Conservation (phyloP, 2,113 vertebrate species). For the Cettia cetti region DNA sequence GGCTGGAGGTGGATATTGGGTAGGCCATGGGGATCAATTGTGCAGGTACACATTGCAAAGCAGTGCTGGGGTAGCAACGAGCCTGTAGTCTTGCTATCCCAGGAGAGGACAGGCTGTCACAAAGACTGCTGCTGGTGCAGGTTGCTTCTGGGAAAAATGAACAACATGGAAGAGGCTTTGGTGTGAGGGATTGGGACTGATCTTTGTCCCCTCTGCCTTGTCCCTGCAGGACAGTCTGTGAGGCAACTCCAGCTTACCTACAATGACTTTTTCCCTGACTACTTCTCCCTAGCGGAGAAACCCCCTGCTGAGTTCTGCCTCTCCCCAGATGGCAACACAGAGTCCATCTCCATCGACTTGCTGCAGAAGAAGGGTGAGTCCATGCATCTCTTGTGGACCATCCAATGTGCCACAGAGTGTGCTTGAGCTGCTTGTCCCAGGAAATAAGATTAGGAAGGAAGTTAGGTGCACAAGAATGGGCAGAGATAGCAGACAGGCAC, state of each 20-base stretch:
- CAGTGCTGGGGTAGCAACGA: neutral
- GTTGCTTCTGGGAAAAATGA: neutral
- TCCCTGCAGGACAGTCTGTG: conserved; percentile 68
- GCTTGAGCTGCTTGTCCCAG: neutral
- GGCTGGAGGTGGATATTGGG: neutral
- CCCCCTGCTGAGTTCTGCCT: conserved; percentile 96
- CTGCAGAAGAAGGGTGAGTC: conserved; percentile 88
- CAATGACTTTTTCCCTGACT: conserved; percentile 90
- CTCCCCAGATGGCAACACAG: conserved; percentile 86
- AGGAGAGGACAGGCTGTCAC: neutral
- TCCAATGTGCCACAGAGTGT: neutral
- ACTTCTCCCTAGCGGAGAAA: conserved; percentile 91
- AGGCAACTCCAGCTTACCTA: conserved; percentile 80
- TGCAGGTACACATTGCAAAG: neutral
- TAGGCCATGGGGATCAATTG: neutral
- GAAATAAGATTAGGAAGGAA: neutral
- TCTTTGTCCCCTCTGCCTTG: neutral
- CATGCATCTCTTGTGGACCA: fast-evolving
- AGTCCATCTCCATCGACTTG: conserved; percentile 87
- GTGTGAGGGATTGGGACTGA: neutral
- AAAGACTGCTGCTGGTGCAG: neutral
- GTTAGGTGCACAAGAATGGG: neutral
- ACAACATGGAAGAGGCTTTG: neutral
- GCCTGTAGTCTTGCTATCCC: neutral
- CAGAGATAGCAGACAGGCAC: neutral